Conservation (phyloP, 2,797 vertebrate genomes). For the Chrosomus eos region DNA sequence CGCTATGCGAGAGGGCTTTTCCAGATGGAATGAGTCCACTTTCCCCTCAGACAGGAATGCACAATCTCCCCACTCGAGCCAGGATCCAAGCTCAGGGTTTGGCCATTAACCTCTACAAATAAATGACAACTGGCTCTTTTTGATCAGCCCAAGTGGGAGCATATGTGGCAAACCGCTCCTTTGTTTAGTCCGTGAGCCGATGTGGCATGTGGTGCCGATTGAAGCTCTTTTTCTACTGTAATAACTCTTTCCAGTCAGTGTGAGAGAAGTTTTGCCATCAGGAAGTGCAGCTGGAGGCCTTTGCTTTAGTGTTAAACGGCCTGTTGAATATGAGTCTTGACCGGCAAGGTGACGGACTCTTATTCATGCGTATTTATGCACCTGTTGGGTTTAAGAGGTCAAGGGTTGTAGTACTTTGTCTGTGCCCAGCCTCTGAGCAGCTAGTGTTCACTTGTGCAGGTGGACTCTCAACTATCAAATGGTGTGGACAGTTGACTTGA, state of each 20-base stretch:
- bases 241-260: slow-evolving; percentile 32
- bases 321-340: neutral
- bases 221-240: slow-evolving; percentile 2
- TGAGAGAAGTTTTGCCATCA: slow-evolving; percentile 22
- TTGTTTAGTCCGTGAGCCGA: slow-evolving; percentile 22
- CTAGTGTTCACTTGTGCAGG: slow-evolving; percentile 40
- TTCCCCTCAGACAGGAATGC: slow-evolving; percentile 41
- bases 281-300: slow-evolving; percentile 30
- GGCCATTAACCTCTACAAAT: slow-evolving; percentile 52
- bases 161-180: slow-evolving; percentile 40
- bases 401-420: slow-evolving; percentile 43
- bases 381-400: slow-evolving; percentile 61
- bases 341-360: slow-evolving; percentile 29
- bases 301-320: neutral
- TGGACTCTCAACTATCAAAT: slow-evolving; percentile 29
- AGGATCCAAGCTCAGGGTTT: slow-evolving; percentile 31
- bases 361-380: slow-evolving; percentile 42
- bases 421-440: neutral
- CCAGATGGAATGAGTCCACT: slow-evolving; percentile 55
- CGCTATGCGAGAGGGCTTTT: slow-evolving; percentile 37
- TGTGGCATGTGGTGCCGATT: slow-evolving; percentile 40
- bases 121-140: slow-evolving; percentile 53
- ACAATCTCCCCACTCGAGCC: slow-evolving; percentile 22
- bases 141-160: slow-evolving; percentile 51
- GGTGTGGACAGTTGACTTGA: neutral